A percentile compares a stretch with the other conserved stretches of the same genome.
Evolutionary conservation across 2,113 vertebrate species (phyloP).

Genomic region (Stomatorhinus ivindoensis): DNA sequence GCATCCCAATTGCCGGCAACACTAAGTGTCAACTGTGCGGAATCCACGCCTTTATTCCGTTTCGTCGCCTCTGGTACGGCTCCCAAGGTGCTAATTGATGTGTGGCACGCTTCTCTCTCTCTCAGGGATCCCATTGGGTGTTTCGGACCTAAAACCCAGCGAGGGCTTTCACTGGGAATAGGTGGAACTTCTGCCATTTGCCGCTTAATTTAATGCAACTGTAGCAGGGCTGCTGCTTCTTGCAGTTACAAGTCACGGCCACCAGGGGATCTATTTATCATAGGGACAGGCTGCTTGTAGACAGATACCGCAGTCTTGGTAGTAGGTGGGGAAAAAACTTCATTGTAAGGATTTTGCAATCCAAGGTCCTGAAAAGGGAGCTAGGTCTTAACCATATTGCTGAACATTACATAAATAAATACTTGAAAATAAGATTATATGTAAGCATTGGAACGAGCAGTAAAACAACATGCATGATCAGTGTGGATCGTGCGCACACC

Average conservation of each 20-base stretch:
- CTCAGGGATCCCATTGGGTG: slow-evolving; percentile 2
- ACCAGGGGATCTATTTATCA: slow-evolving; percentile 44
- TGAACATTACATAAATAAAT: background rate
- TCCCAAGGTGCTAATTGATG: slow-evolving; percentile 38
- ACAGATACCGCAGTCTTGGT: background rate
- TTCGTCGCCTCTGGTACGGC: slow-evolving; percentile 23
- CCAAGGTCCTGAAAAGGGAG: background rate
- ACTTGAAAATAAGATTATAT: background rate
- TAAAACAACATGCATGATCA: background rate
- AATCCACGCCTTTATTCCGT: background rate
- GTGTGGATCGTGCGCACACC: background rate
- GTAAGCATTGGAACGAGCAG: no score
- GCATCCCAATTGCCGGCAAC: background rate
- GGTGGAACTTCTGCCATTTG: slow-evolving; percentile 35
- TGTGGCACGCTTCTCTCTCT: slow-evolving; percentile 20
- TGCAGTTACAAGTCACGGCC: slow-evolving; percentile 33
- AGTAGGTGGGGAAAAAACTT: background rate
- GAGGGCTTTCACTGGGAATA: slow-evolving; percentile 22
- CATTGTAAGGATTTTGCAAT: background rate
- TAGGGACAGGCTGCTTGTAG: slow-evolving; percentile 19
- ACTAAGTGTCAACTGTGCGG: background rate
- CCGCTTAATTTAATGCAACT: slow-evolving; percentile 33
- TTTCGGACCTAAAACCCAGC: slow-evolving; percentile 9
- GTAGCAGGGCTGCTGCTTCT: slow-evolving; percentile 27
- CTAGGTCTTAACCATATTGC: background rate